These are phyloP conservation scores for Rhabditoides inermis DNA, from an alignment of 2,888 invertebrate species.

Conservation along the genomic window DNA sequence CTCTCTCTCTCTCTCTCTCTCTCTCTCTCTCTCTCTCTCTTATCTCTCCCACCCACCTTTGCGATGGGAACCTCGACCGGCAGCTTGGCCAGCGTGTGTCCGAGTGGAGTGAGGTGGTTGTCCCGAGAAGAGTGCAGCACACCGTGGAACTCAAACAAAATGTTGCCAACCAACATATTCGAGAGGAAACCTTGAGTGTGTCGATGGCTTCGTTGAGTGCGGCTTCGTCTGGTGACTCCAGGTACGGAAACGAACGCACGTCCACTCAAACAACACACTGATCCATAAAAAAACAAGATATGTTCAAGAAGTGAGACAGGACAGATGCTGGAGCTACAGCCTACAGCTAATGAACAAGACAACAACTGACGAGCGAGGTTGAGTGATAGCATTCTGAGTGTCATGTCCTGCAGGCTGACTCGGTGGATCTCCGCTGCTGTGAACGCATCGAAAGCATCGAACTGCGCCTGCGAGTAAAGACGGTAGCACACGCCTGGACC, in stretches of 20 bases:
- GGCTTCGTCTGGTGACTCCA: conserved; percentile 78
- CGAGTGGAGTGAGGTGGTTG: conserved; percentile 54
- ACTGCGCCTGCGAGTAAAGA: conserved; percentile 54
- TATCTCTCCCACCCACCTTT: too few relatives aligned
- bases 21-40: too few relatives aligned
- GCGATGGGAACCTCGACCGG: conserved; percentile 91
- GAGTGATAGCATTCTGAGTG: conserved; percentile 85
- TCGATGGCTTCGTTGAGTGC: conserved; percentile 78
- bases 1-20: too few relatives aligned
- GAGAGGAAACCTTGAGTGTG: conserved; percentile 65
- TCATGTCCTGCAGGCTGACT: conserved; percentile 81
- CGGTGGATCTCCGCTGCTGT: conserved; percentile 63
- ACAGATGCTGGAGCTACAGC: neutral
- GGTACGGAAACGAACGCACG: conserved; percentile 70
- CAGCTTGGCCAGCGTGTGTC: conserved; percentile 74
- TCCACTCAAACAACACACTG: conserved; percentile 28
- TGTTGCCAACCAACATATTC: neutral
- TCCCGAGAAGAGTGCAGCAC: conserved; percentile 25
- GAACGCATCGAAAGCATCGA: conserved; percentile 45
- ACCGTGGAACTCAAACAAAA: conserved; percentile 5
- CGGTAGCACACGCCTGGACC: conserved; percentile 91
- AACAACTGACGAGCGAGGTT: conserved; percentile 73
- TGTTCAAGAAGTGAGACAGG: neutral
- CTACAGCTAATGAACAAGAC: neutral
- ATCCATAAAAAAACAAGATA: neutral